Base-by-base conservation (phyloP, 1,140 invertebrate genomes). In the Metopolophium dirhodum region DNA sequence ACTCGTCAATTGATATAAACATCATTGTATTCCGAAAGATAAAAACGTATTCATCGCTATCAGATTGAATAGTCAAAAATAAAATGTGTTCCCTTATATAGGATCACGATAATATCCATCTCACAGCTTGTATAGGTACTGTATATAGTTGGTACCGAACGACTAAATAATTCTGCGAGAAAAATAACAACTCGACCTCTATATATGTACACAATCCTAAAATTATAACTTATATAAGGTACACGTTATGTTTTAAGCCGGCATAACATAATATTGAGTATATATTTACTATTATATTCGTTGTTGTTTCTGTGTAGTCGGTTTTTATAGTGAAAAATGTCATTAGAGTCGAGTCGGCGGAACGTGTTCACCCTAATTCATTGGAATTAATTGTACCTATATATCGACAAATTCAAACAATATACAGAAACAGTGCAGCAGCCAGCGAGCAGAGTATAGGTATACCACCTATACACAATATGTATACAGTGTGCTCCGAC, bases 1-100 rank as follows among this genome's bases (percentile, higher is more conserved):
- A 35, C 54, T 61, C 54, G 54, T 90, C 88, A 90, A 41, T 90
- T 90, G 88, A 61, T 61, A 90, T 26, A 61, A 57, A 61, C 88
- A 57, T 41, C 88, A 61, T 90, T 61, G 51, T 90, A 20, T 61
- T 41, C 37, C 37, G 35, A 61, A 61, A 90, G 88, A 90, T 90
- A 90, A 90, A 41, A 61, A 61, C 23, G 11, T 41, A 61, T 90
- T 57, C 35, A 35, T 57, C 51, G 35, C 88, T 37, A 89, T 89
- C 87, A 89, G 47, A 54, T 89, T 37, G 87, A 89, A 49, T 30
- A 45, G 83, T 47, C 83, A 45, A 45, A 86, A 37, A 41, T 47
- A 77, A 77, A 77, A 77, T 77, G 61, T 77, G 61, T 77, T 77
- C 11, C 61, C 61, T 77, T 77, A n/a, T 77, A 77, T 77, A 77